Conservation (phyloP, 1,140 invertebrate genomes). For the Lucilia cuprina region DNA sequence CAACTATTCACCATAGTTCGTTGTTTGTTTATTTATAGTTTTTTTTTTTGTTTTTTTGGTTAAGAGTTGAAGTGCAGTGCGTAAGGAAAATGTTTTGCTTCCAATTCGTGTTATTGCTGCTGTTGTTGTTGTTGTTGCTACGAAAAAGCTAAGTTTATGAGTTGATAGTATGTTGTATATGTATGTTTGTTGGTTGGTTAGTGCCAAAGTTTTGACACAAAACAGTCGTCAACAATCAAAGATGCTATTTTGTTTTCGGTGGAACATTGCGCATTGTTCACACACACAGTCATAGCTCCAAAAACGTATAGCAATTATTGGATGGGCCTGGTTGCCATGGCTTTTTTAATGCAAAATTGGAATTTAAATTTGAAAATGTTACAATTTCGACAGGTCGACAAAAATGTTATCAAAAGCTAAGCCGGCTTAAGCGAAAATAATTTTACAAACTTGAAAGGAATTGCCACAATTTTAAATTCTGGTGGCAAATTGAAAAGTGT, state of each 20-base stretch:
- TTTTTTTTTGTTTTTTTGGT: neutral
- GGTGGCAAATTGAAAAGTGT: too few species aligned
- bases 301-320: too few species aligned
- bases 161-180: neutral
- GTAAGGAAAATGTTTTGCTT: neutral
- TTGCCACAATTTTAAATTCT: too few species aligned
- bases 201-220: neutral
- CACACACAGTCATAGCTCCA: neutral
- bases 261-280: neutral
- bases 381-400: too few species aligned
- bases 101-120: too few species aligned
- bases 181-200: neutral
- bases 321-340: neutral
- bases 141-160: neutral
- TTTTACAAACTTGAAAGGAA: too few species aligned
- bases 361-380: too few species aligned
- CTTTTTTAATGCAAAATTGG: neutral
- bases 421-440: too few species aligned
- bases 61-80: constrained; percentile 2
- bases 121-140: neutral
- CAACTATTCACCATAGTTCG: neutral
- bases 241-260: neutral
- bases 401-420: too few species aligned
- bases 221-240: constrained; percentile 3
- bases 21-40: neutral